phyloP scores from a whole-genome alignment of 92 coral and sea anemone species.

The Porites divaricata region DNA sequence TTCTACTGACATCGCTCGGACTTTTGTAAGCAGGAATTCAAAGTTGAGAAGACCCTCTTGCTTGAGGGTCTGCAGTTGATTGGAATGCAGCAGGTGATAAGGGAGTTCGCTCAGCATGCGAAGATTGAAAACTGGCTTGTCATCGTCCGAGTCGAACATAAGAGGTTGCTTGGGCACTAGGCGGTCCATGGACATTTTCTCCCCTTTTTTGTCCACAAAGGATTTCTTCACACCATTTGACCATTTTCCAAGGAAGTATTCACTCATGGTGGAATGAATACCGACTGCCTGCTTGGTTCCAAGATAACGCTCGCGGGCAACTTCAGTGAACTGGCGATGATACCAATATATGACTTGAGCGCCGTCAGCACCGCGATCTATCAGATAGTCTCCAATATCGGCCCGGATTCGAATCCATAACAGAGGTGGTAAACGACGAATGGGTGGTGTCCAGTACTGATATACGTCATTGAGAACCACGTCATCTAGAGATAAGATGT shows the following conservation, averaged over 20 bases:
- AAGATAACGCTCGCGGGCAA: constrained; percentile 87
- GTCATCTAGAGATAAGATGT: constrained; percentile 94
- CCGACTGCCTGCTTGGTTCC: constrained; percentile 45
- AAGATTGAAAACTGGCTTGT: constrained; percentile 79
- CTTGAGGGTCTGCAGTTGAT: constrained; percentile 68
- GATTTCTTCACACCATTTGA: constrained; percentile 83
- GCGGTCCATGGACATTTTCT: constrained; percentile 79
- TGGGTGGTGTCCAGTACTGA: constrained; percentile 99
- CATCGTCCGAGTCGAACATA: constrained; percentile 71
- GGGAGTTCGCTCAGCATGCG: constrained; percentile 93
- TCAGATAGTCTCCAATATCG: constrained; percentile 90
- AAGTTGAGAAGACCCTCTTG: constrained; percentile 82
- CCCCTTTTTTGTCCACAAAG: constrained; percentile 83
- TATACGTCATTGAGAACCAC: constrained; percentile 94
- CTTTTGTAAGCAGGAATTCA: constrained; percentile 87
- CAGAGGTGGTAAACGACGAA: constrained; percentile 92
- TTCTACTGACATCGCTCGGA: constrained; percentile 80
- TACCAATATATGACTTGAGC: constrained; percentile 95
- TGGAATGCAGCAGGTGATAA: constrained; percentile 76
- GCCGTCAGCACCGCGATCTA: constrained; percentile 95
- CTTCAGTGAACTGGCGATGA: constrained; percentile 95
- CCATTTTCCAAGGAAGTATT: constrained; percentile 95
- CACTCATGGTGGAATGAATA: constrained; percentile 81
- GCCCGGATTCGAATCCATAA: constrained; percentile 92
- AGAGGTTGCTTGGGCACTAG: constrained; percentile 88